Percentiles rank a stretch among this genome's conserved stretches.
Conservation (phyloP, 37 sponge, comb jelly and placozoan genomes). For the Haliclona indistincta region DNA sequence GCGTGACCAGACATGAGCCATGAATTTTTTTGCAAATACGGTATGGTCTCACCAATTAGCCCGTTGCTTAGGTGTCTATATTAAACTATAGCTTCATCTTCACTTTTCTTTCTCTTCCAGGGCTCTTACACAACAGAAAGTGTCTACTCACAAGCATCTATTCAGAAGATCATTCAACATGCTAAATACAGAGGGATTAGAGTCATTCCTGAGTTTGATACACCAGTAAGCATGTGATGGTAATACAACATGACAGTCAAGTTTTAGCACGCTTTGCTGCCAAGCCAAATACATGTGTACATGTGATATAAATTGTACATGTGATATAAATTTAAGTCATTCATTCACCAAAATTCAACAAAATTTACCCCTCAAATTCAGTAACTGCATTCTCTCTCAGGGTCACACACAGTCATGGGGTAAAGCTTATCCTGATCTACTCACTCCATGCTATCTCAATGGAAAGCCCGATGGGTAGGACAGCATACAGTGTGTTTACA, state of each 20-base stretch:
- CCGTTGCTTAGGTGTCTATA: too few species aligned
- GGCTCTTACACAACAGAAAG: constrained; percentile 80
- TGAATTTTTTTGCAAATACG: too few species aligned
- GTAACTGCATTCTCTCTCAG: constrained; percentile 7
- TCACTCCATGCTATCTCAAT: constrained; percentile 72
- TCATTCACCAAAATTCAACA: too few species aligned
- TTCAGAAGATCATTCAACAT: constrained; percentile 69
- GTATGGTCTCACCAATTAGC: too few species aligned
- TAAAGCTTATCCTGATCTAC: constrained; percentile 64
- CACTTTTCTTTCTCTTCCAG: constrained; percentile 11
- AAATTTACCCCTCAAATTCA: too few species aligned
- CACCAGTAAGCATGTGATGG: constrained; percentile 91
- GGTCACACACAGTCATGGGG: constrained; percentile 91
- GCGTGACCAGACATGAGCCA: too few species aligned
- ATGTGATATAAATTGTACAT: too few species aligned
- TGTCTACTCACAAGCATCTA: constrained; percentile 72
- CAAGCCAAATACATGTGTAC: too few species aligned
- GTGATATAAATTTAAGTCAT: neutral
- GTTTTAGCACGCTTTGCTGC: too few species aligned
- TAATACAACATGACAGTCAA: too few species aligned
- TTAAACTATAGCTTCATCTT: too few species aligned
- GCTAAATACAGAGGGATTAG: constrained; percentile 87
- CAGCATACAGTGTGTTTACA: neutral
- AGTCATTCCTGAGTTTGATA: constrained; percentile 94
- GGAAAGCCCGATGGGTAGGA: constrained; percentile 54